Base-by-base conservation (phyloP, 2,113 vertebrate genomes). In the Tachuris rubrigastra region DNA sequence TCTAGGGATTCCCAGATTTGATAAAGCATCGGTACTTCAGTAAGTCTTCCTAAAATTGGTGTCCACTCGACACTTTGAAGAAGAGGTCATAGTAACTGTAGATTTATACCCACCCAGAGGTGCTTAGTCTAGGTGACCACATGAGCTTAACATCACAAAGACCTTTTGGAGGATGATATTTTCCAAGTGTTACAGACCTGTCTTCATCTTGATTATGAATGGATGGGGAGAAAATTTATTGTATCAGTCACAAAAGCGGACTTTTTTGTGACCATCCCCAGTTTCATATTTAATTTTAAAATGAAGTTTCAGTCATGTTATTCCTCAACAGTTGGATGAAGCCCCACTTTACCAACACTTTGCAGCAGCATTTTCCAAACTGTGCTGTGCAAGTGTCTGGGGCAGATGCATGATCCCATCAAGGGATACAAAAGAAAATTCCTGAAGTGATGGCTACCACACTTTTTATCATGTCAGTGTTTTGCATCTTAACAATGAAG, bases 401-500 rank as follows among this genome's bases (percentile, higher is more conserved):
- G 75, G 24, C 76, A 88, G 50, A 74, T 0, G 2, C 9, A n/a
- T 74, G 55, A 90, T 89, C 47, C 44, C 69, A 92, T 44, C 35
- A 89, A 59, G 35, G 24, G 39, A 67, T n/a, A 84, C 50, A 78
- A 93, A 93, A 86, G 21, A 50, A 87, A 89, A 81, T n/a, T n/a
- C 39, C 56, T 42, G 1, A 81, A 89, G 42, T 60, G 65, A 56
- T 71, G 47, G 83, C 27, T 84, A 63, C 55, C 31, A 50, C 39
- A 14, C 39, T 80, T 86, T 80, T 77, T 78, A 49, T 42, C 35
- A 4, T 23, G 60, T 41, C 73, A 35, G 8, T 72, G 69, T 89
- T 95, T 95, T 95, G 83, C 89, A 89, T 95, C 65, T 87, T 65
- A 81, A 87, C 86, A 93, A 92, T 71, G 60, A 85, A 95, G 52